Base-by-base conservation (phyloP, 53 echinoderm and acorn worm species). In the Crossaster papposus region DNA sequence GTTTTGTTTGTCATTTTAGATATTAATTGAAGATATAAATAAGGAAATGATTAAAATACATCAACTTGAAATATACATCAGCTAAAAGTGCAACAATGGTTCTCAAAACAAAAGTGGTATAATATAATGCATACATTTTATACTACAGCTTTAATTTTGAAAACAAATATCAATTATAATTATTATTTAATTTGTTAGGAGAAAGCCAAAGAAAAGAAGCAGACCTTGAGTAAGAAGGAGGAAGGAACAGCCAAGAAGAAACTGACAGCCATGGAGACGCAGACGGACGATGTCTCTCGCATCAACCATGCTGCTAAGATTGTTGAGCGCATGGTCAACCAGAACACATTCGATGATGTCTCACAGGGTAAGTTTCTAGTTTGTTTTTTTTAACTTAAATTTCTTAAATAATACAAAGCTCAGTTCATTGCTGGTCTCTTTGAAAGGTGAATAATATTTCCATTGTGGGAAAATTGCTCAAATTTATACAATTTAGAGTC, bases 191-290 rank as follows among this genome's bases (percentile, higher is more conserved):
- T 44, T 79, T 68, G 77, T 18, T 78, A 99, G 99, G 99, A 99
- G 52, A 99, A 99, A 89, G 96, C 99, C 52, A 99, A 99, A 78
- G 99, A 99, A 89, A 99, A 99, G 95, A 96, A 99, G 86, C 91
- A 90, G 30, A 82, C 92, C 31, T 76, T 79, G 23, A 80, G 92
- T 64, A 99, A 96, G 96, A 99, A 99, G 58, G 99, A 99, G 23
- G 99, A 99, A 7, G 99, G 96, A 9, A 99, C 93, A 73, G 89
- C 78, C 30, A 96, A 95, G 91, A 99, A 99, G 99, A 99, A 99
- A 83, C 91, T 99, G 83, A 99, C 99, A 1, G 99, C 99, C 22
- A 70, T 99, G 86, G 99, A 99, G 89, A 99, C 96, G 1, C 99
- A 99, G 85, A 93, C 94, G 51, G 99, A 99, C 77, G 96, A 99